Conservation (phyloP, 2,113 vertebrate genomes). For the Nicator chloris region DNA sequence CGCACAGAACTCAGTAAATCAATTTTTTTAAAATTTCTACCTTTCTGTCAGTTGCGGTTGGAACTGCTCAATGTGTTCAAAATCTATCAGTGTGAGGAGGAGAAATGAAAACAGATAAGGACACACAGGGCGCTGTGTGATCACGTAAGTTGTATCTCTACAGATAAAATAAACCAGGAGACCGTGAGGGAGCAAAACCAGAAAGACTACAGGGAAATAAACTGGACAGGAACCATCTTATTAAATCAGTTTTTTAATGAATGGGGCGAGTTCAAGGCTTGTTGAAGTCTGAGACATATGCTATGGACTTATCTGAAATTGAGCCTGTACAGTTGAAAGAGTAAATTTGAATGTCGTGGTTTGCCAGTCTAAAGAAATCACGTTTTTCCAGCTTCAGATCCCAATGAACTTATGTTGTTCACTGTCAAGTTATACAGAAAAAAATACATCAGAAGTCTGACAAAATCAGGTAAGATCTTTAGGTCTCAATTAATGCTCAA, state of each 20-base stretch:
- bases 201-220: not conserved
- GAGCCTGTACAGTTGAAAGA: not conserved
- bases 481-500: not conserved
- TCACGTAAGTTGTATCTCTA: not conserved
- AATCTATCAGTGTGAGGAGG: not conserved
- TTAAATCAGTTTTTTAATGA: not conserved
- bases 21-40: not conserved
- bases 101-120: not conserved
- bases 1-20: not conserved
- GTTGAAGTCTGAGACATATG: not conserved
- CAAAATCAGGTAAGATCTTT: not conserved
- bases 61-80: not conserved
- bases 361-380: not conserved
- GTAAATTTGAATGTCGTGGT: not conserved
- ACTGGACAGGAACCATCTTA: not conserved
- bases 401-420: not conserved
- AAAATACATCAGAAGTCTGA: not conserved
- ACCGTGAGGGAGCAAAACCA: not conserved
- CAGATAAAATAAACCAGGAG: not conserved
- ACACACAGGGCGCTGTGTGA: not conserved
- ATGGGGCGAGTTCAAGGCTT: rapidly evolving
- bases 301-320: not conserved
- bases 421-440: not conserved
- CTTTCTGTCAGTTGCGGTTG: not conserved
- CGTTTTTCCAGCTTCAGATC: not conserved